phyloP scores from a whole-genome alignment of 2,888 invertebrate species.

The Petrolisthes manimaculis region DNA sequence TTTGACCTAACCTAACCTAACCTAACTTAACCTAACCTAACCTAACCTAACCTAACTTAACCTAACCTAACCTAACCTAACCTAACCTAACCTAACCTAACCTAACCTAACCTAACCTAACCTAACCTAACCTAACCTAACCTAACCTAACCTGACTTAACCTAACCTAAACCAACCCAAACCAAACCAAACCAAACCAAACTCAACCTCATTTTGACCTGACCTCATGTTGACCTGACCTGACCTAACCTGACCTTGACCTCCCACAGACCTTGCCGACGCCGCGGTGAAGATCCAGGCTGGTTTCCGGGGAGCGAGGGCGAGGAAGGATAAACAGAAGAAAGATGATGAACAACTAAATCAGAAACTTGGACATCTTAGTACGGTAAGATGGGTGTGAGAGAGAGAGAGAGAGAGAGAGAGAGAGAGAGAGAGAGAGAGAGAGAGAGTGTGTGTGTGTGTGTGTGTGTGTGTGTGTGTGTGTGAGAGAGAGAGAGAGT shows the following conservation, averaged over 20 bases:
- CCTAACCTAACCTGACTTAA: neutral
- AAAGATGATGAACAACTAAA: slow-evolving; percentile 45
- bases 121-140: neutral
- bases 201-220: neutral
- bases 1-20: neutral
- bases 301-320: slow-evolving; percentile 60
- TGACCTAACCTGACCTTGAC: neutral
- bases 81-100: neutral
- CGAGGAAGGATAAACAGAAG: slow-evolving; percentile 51
- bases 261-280: slow-evolving; percentile 61
- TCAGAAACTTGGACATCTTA: slow-evolving; percentile 40
- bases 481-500: neutral
- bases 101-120: neutral
- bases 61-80: neutral
- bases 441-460: neutral
- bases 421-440: neutral
- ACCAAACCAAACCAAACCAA: neutral
- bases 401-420: neutral
- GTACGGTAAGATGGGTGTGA: slow-evolving; percentile 38
- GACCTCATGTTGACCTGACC: neutral
- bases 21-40: neutral
- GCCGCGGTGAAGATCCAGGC: slow-evolving; percentile 65
- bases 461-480: neutral
- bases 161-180: neutral
- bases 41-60: neutral